Evolutionary conservation across 2,113 vertebrate genomes (phyloP).

Genomic region (Corydoras maculifer): DNA sequence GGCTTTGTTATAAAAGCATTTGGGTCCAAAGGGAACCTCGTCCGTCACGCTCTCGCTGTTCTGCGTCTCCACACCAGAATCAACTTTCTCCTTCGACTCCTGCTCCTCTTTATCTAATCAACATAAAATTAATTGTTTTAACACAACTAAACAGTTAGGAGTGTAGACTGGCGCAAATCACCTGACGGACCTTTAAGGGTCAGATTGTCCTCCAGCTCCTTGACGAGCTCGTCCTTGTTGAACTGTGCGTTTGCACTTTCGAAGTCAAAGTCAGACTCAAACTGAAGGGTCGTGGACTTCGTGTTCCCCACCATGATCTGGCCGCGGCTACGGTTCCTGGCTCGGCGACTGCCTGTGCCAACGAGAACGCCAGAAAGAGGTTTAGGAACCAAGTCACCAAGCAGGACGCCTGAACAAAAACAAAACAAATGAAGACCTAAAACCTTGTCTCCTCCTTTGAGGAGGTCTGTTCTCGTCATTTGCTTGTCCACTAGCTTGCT

Average conservation of each 20-base stretch:
- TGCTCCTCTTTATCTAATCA: slow-evolving; percentile 56
- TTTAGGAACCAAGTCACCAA: too few relatives aligned
- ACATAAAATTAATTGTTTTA: too few relatives aligned
- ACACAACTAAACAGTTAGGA: background rate
- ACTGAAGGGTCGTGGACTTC: slow-evolving; percentile 81
- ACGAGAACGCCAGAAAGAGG: background rate
- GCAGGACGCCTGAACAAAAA: too few relatives aligned
- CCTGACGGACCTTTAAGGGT: slow-evolving; percentile 73
- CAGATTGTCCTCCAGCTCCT: slow-evolving; percentile 74
- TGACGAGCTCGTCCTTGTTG: slow-evolving; percentile 84
- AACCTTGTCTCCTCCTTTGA: slow-evolving; percentile 80
- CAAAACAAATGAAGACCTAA: background rate
- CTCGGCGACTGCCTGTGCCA: slow-evolving; percentile 73
- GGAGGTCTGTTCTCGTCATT: slow-evolving; percentile 80
- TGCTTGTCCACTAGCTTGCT: slow-evolving; percentile 62
- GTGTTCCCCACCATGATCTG: slow-evolving; percentile 71
- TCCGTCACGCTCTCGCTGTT: slow-evolving; percentile 60
- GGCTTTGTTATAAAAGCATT: slow-evolving; percentile 89
- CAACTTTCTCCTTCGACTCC: slow-evolving; percentile 67
- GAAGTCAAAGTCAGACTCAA: slow-evolving; percentile 97
- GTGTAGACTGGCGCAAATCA: background rate
- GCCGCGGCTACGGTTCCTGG: slow-evolving; percentile 79
- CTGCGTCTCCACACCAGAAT: slow-evolving; percentile 62
- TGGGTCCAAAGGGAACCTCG: slow-evolving; percentile 74
- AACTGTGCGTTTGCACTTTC: slow-evolving; percentile 94